These are phyloP conservation scores for Xenentodon cancila DNA, from an alignment of 2,797 vertebrate genomes.

Conservation along the genomic window DNA sequence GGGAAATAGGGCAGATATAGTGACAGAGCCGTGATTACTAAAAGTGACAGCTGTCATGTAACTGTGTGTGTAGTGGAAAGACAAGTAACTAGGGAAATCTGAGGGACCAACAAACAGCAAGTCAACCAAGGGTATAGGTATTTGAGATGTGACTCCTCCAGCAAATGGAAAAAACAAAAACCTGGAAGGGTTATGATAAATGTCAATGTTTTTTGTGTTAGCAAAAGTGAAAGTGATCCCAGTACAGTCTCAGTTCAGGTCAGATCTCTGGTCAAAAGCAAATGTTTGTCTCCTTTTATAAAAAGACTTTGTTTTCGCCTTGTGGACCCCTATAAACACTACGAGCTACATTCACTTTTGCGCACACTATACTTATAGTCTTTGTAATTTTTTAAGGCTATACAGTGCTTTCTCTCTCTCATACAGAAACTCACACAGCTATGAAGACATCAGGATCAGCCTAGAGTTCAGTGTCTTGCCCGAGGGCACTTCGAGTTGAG, in stretches of 20 bases:
- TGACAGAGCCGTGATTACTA: slow-evolving; percentile 58
- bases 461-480: too few species aligned
- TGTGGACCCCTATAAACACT: too few species aligned
- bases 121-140: slow-evolving; percentile 48
- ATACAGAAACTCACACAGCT: too few species aligned
- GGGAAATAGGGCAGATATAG: slow-evolving; percentile 56
- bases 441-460: too few species aligned
- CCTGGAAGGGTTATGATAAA: slow-evolving; percentile 33
- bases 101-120: slow-evolving; percentile 28
- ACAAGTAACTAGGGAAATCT: slow-evolving; percentile 52
- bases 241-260: slow-evolving; percentile 12
- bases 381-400: too few species aligned
- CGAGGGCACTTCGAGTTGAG: too few species aligned
- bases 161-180: slow-evolving; percentile 33
- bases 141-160: slow-evolving; percentile 30
- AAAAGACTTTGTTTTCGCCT: too few species aligned
- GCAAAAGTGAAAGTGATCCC: slow-evolving; percentile 15
- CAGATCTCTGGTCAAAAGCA: slow-evolving; percentile 14
- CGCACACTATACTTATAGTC: too few species aligned
- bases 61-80: slow-evolving; percentile 43
- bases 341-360: too few species aligned
- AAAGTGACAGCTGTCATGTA: slow-evolving; percentile 80
- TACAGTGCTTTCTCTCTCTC: too few species aligned
- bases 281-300: too few species aligned
- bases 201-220: slow-evolving; percentile 11